These are phyloP conservation scores for Mimumesa dahlbomi DNA, from an alignment of 2,888 invertebrate genomes.

Conservation along the genomic window DNA sequence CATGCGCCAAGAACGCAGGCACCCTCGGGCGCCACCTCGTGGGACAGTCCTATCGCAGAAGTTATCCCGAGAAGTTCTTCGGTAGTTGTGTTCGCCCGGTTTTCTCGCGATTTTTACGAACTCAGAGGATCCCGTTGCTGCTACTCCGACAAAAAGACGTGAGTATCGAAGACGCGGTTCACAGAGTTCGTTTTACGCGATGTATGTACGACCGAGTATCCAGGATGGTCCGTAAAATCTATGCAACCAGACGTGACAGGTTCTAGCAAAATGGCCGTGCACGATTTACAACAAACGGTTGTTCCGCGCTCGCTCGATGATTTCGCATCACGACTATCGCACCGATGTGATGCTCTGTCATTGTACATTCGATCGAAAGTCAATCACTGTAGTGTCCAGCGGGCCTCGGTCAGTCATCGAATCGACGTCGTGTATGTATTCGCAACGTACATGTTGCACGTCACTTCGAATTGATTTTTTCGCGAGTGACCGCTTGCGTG, in stretches of 20 bases:
- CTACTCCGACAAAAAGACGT: conserved; percentile 64
- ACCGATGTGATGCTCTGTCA: conserved; percentile 26
- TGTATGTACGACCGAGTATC: neutral
- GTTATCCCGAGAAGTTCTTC: conserved; percentile 70
- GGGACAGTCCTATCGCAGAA: conserved; percentile 72
- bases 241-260: conserved; percentile 71
- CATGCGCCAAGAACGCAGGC: conserved; percentile 60
- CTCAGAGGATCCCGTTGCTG: conserved; percentile 55
- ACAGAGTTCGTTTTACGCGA: neutral
- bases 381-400: neutral
- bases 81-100: conserved; percentile 68
- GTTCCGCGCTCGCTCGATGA: conserved; percentile 34
- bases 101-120: conserved; percentile 63
- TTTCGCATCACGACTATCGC: conserved; percentile 12
- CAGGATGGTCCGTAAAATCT: conserved; percentile 40
- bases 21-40: conserved; percentile 69
- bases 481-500: conserved; percentile 62
- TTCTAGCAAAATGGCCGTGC: conserved; percentile 78
- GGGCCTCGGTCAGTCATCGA: conserved; percentile 25
- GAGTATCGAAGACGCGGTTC: conserved; percentile 49
- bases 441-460: conserved; percentile 58
- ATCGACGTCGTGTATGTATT: conserved; percentile 20
- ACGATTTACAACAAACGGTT: conserved; percentile 74
- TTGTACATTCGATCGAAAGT: conserved; percentile 10
- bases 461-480: conserved; percentile 70